Percentiles rank a stretch among this genome's conserved stretches.
Conservation (phyloP, 2,888 invertebrate genomes). For the Ethmia dodecea region DNA sequence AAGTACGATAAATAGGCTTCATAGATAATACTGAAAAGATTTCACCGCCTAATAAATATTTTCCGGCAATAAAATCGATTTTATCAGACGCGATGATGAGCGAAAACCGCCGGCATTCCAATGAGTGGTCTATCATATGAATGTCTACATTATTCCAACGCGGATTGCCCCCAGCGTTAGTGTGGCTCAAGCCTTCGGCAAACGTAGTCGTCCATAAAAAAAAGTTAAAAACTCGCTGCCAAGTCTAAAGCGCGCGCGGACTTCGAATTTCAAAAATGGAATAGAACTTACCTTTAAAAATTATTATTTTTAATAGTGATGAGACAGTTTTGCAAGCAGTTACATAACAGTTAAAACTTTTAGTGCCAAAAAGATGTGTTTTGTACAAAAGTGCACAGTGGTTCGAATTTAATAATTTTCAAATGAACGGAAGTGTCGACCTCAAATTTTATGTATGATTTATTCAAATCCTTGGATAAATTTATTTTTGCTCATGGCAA, state of each 20-base stretch:
- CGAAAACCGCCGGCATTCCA: slow-evolving; percentile 41
- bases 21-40: too few species aligned
- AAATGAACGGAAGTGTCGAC: slow-evolving; percentile 62
- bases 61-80: slow-evolving; percentile 14
- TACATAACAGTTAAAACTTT: slow-evolving; percentile 5
- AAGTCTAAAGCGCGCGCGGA: slow-evolving; percentile 23
- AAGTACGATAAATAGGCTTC: too few species aligned
- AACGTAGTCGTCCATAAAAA: slow-evolving; percentile 42
- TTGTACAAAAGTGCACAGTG: slow-evolving; percentile 33
- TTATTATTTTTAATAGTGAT: slow-evolving; percentile 13
- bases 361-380: slow-evolving; percentile 10
- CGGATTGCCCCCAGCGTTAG: slow-evolving; percentile 29
- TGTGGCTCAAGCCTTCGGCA: slow-evolving; percentile 37
- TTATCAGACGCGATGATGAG: slow-evolving; percentile 25
- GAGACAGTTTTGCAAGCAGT: slow-evolving; percentile 8
- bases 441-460: slow-evolving; percentile 75
- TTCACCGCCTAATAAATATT: neutral
- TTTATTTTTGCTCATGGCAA: slow-evolving; percentile 72
- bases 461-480: slow-evolving; percentile 73
- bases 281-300: slow-evolving; percentile 7
- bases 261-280: slow-evolving; percentile 30
- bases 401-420: slow-evolving; percentile 38
- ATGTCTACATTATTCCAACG: slow-evolving; percentile 8
- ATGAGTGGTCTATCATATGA: slow-evolving; percentile 20
- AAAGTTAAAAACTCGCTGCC: slow-evolving; percentile 12